Conservation (phyloP, 2,888 invertebrate species). For the Drosophila percnosoma region DNA sequence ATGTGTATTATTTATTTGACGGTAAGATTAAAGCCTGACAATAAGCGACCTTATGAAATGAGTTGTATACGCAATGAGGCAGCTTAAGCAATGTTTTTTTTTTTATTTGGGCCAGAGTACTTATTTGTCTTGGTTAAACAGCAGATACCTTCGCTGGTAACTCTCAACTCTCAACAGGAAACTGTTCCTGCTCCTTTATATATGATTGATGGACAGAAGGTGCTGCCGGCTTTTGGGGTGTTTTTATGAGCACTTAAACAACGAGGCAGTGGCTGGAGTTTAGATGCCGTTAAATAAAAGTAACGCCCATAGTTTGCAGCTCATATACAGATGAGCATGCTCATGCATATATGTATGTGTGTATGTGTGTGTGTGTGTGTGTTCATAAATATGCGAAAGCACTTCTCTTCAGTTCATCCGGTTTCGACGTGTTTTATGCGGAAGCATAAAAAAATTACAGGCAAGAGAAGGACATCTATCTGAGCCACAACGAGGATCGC, state of each 20-base stretch:
- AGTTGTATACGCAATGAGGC: constrained; percentile 64
- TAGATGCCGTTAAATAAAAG: constrained; percentile 67
- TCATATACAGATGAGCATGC: constrained; percentile 26
- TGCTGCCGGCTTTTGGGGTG: constrained; percentile 58
- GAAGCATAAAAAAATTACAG: constrained; percentile 48
- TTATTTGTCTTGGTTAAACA: constrained; percentile 70
- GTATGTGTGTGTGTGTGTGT: not conserved
- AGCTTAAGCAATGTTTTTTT: not conserved
- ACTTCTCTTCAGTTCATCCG: constrained; percentile 23
- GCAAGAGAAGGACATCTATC: not conserved
- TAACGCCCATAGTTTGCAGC: constrained; percentile 65
- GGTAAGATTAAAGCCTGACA: constrained; percentile 11
- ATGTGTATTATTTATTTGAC: constrained; percentile 57
- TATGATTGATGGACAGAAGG: constrained; percentile 67
- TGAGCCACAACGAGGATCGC: not conserved
- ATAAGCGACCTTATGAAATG: constrained; percentile 22
- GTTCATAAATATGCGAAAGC: constrained; percentile 26
- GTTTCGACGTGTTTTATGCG: constrained; percentile 58
- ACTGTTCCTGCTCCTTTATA: constrained; percentile 13
- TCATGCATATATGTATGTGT: constrained; percentile 8
- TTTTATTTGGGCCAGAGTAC: constrained; percentile 10
- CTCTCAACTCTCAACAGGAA: constrained; percentile 12
- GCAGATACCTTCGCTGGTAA: constrained; percentile 29
- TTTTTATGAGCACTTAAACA: constrained; percentile 66
- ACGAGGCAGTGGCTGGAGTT: constrained; percentile 48